These are phyloP conservation scores for Pardalotus punctatus DNA, from an alignment of 2,113 vertebrate genomes.

Conservation along the genomic window DNA sequence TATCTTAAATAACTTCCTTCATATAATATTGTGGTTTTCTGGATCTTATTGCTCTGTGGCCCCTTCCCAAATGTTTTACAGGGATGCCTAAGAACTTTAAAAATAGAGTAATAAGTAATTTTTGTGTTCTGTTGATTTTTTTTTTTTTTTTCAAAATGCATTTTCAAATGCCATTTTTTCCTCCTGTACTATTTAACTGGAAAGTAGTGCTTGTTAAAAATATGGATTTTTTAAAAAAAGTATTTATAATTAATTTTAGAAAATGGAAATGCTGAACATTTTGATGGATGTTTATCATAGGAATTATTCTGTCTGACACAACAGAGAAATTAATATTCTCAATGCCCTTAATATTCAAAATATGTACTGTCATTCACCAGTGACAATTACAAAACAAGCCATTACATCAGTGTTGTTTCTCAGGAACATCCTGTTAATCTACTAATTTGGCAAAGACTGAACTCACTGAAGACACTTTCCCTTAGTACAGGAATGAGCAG, in stretches of 20 bases:
- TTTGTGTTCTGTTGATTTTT: neutral
- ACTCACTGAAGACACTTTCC: neutral
- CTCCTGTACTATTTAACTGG: neutral
- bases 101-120: neutral
- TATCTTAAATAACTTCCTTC: neutral
- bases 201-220: neutral
- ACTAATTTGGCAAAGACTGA: neutral
- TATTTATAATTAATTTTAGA: neutral
- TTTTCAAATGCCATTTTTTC: neutral
- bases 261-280: neutral
- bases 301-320: neutral
- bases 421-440: neutral
- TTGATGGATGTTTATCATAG: neutral
- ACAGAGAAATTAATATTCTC: neutral
- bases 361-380: neutral
- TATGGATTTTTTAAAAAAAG: neutral
- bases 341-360: neutral
- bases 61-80: neutral
- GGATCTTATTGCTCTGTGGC: neutral
- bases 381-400: neutral
- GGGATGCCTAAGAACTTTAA: neutral
- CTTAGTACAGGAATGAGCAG: neutral
- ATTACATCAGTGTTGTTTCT: neutral
- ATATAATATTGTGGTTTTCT: neutral
- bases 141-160: neutral